phyloP scores from a whole-genome alignment of 2,113 vertebrate genomes.

The Phrynocephalus versicolor region DNA sequence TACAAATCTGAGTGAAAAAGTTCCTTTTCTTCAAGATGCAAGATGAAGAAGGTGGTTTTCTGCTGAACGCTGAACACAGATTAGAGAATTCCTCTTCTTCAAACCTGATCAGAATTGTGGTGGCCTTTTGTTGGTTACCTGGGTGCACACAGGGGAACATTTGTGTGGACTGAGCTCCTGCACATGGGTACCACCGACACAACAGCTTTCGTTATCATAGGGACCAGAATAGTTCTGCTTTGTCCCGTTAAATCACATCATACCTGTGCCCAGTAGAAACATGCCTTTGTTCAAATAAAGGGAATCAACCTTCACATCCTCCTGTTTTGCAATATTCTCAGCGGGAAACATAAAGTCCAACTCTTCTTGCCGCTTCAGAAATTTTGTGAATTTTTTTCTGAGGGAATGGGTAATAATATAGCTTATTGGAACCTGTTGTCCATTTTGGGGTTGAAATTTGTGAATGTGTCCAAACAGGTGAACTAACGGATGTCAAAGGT shows the following conservation, averaged over 20 bases:
- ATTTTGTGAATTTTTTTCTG: slow-evolving; percentile 76
- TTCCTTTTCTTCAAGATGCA: no score
- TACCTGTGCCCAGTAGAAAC: not conserved
- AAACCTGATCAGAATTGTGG: not conserved
- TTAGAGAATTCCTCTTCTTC: no score
- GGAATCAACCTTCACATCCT: not conserved
- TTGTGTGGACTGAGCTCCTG: no score
- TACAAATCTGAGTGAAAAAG: not conserved
- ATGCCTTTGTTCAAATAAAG: not conserved
- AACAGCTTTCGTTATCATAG: not conserved
- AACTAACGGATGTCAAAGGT: slow-evolving; percentile 43
- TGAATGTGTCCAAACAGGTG: slow-evolving; percentile 58
- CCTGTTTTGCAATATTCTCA: slow-evolving; percentile 31
- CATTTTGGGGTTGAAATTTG: slow-evolving; percentile 42
- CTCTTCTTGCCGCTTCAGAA: slow-evolving; percentile 79
- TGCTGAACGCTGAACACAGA: not conserved
- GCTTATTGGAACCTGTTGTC: slow-evolving; percentile 35
- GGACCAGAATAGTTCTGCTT: not conserved
- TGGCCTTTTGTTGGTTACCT: not conserved
- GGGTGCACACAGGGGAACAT: not conserved
- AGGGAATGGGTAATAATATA: slow-evolving; percentile 78
- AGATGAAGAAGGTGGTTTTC: not conserved
- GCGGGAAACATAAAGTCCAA: slow-evolving; percentile 77
- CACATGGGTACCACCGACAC: not conserved
- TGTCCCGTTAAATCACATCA: not conserved